phyloP scores from a whole-genome alignment of 1,140 invertebrate genomes.

The Drosophila suzukii region DNA sequence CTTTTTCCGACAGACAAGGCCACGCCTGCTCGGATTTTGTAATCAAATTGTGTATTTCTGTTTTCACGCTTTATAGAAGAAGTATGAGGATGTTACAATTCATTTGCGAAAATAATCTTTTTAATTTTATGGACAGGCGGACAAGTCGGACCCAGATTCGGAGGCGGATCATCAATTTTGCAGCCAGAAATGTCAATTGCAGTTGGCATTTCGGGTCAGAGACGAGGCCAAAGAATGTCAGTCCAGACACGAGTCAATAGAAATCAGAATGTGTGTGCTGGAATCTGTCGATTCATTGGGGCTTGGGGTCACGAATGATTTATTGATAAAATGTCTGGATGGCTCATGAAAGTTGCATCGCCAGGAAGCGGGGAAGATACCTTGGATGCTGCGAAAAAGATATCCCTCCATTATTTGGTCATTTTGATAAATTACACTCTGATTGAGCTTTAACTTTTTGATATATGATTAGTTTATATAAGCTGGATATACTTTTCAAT shows the following conservation, averaged over 20 bases:
- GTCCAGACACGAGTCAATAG: slow-evolving; percentile 51
- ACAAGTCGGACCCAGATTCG: slow-evolving; percentile 18
- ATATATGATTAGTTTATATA: neutral
- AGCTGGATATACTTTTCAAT: no score
- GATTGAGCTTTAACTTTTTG: neutral
- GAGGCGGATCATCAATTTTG: slow-evolving; percentile 73
- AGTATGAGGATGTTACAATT: slow-evolving; percentile 17
- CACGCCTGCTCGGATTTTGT: slow-evolving; percentile 15
- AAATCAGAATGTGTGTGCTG: slow-evolving; percentile 41
- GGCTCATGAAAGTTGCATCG: slow-evolving; percentile 46
- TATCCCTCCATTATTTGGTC: slow-evolving; percentile 25
- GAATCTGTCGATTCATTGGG: slow-evolving; percentile 58
- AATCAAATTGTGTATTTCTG: slow-evolving; percentile 28
- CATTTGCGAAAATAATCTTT: slow-evolving; percentile 20
- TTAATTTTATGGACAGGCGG: slow-evolving; percentile 35
- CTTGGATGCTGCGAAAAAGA: neutral
- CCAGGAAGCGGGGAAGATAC: neutral
- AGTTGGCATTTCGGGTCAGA: slow-evolving; percentile 65
- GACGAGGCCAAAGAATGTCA: slow-evolving; percentile 50
- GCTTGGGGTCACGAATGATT: slow-evolving; percentile 43
- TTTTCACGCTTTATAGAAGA: slow-evolving; percentile 17
- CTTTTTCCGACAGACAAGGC: slow-evolving; percentile 9
- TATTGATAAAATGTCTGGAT: slow-evolving; percentile 53
- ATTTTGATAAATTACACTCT: slow-evolving; percentile 43
- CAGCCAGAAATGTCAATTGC: slow-evolving; percentile 69